These are phyloP conservation scores for Hemichromis elongatus DNA, from an alignment of 2,113 vertebrate genomes.

Conservation along the genomic window DNA sequence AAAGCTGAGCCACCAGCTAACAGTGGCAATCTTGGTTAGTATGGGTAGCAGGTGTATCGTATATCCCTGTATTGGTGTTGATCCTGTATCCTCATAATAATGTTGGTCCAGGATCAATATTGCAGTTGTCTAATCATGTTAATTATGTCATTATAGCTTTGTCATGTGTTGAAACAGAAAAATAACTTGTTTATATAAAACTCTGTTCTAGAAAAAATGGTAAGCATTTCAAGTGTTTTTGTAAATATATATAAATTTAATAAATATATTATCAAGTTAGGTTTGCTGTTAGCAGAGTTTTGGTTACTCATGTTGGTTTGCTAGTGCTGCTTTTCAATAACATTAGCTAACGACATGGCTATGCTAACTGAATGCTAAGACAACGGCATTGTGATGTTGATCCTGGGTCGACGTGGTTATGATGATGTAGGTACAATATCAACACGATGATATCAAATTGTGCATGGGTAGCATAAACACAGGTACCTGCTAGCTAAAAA, in stretches of 20 bases:
- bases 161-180: background rate
- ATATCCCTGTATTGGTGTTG: background rate
- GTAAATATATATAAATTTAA: fast-evolving
- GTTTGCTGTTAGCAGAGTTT: background rate
- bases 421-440: background rate
- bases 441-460: background rate
- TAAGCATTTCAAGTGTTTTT: background rate
- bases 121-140: background rate
- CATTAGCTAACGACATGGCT: background rate
- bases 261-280: background rate
- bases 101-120: background rate
- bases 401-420: background rate
- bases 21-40: background rate
- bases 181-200: background rate
- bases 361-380: background rate
- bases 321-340: background rate
- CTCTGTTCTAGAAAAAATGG: background rate
- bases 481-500: background rate
- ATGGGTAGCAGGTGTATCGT: background rate
- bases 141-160: background rate
- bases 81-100: background rate
- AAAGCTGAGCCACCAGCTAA: background rate
- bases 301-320: background rate
- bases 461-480: background rate
- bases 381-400: background rate